Base-by-base conservation (phyloP, 2,888 invertebrate species). In the Drosophila paranaensis region DNA sequence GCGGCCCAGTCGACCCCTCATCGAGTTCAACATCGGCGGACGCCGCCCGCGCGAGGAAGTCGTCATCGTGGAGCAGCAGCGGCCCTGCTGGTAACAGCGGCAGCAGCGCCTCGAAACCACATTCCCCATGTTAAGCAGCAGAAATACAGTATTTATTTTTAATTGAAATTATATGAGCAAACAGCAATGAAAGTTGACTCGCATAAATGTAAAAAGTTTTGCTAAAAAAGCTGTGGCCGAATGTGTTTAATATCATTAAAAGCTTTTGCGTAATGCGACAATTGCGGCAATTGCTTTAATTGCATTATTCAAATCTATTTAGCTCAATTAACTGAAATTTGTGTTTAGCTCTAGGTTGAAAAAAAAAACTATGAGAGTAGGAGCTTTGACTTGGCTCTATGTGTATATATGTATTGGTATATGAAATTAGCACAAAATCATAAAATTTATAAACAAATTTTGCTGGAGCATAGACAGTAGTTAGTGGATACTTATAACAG, bases 1-100 rank as follows among this genome's bases (percentile, higher is more conserved):
- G 57, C 78, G 76, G 5, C 89, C 87, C 20, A 61, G 58, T 20
- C 75, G 84, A 13, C 90, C 86, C 0, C 54, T 86, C 50, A 90
- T 86, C 37, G 86, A 90, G 51, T 73, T 86, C 71, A 83, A 86
- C 57, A 74, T 86, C 42, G 86, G 90, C 1, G 84, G 90, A 10
- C 77, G 77, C 8, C 89, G 79, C 25, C 82, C 81, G 3, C 84
- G 72, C 0, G 86, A 82, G 76, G 86, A 84, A 56, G 55, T 88
- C 39, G 55, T 89, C 57, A 60, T 89, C 27, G 84, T 90, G 13
- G 73, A 81, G 53, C 65, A 77, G 14, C 76, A 81, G 53, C 82
- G 63, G 8, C 79, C 82, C 54, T 80, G 82, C 39, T 87, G 86
- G 86, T 87, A 45, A 56, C 46, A 20, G n/a, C 43, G 14, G 43